Conservation (phyloP, 2,888 invertebrate genomes). For the Dynastes hyllus region DNA sequence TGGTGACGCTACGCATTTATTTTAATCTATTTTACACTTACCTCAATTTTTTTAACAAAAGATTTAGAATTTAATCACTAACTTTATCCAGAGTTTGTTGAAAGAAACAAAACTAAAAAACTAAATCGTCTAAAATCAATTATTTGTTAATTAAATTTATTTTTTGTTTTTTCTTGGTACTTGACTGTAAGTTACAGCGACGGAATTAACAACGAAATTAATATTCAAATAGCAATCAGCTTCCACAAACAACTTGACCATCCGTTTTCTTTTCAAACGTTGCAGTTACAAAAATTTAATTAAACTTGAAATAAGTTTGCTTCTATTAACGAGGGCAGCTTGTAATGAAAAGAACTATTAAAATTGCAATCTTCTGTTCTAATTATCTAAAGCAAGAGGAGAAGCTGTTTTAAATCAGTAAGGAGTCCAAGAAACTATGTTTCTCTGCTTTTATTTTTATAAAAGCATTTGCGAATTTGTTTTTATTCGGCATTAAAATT, state of each 20-base stretch:
- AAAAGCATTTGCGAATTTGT: too few species aligned
- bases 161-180: background rate
- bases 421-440: too few species aligned
- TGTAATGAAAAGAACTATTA: background rate
- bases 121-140: too few species aligned
- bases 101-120: too few species aligned
- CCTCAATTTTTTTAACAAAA: too few species aligned
- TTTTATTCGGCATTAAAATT: background rate
- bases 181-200: background rate
- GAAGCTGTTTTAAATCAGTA: too few species aligned
- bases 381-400: background rate
- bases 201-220: background rate
- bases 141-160: too few species aligned
- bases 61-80: too few species aligned
- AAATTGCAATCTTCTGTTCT: background rate
- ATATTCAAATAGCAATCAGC: background rate
- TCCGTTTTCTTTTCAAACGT: background rate
- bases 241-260: background rate
- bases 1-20: too few species aligned
- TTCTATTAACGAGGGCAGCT: background rate
- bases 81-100: too few species aligned
- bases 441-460: too few species aligned
- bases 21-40: too few species aligned
- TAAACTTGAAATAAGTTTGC: background rate
- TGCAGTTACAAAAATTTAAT: slow-evolving; percentile 1